A percentile compares a stretch with the other conserved stretches of the same genome.
These are phyloP conservation scores for Leptinotarsa haldemani DNA, from an alignment of 2,888 invertebrate species.

Conservation along the genomic window DNA sequence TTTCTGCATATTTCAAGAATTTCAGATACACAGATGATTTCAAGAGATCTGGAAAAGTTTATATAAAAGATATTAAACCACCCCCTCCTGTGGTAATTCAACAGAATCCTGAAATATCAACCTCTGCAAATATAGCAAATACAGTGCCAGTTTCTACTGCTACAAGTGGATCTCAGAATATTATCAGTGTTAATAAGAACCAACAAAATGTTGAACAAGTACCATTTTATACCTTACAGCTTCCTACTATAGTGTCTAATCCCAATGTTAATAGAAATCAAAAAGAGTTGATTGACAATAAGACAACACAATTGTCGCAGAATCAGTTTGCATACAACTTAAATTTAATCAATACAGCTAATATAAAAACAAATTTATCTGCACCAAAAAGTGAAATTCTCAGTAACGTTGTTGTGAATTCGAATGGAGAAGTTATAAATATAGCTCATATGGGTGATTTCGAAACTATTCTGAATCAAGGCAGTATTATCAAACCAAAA, in stretches of 20 bases:
- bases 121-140: slow-evolving; percentile 35
- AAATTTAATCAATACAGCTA: slow-evolving; percentile 55
- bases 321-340: slow-evolving; percentile 56
- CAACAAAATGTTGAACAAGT: slow-evolving; percentile 41
- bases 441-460: slow-evolving; percentile 59
- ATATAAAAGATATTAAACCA: slow-evolving; percentile 68
- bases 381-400: slow-evolving; percentile 55
- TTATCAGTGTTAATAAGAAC: slow-evolving; percentile 35
- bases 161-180: slow-evolving; percentile 30
- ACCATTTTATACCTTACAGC: slow-evolving; percentile 56
- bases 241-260: slow-evolving; percentile 54
- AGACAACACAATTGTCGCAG: slow-evolving; percentile 42
- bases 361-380: slow-evolving; percentile 51
- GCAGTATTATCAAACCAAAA: slow-evolving; percentile 41
- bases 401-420: slow-evolving; percentile 60
- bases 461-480: slow-evolving; percentile 54
- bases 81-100: slow-evolving; percentile 30
- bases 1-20: slow-evolving; percentile 75
- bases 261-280: slow-evolving; percentile 42
- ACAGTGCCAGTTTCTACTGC: slow-evolving; percentile 29
- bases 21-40: slow-evolving; percentile 72
- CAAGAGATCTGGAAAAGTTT: slow-evolving; percentile 73
- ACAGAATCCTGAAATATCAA: slow-evolving; percentile 38
- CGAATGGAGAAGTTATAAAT: slow-evolving; percentile 62
- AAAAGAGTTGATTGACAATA: slow-evolving; percentile 38